Conservation (phyloP, 2,113 vertebrate genomes). For the Salvator merianae region DNA sequence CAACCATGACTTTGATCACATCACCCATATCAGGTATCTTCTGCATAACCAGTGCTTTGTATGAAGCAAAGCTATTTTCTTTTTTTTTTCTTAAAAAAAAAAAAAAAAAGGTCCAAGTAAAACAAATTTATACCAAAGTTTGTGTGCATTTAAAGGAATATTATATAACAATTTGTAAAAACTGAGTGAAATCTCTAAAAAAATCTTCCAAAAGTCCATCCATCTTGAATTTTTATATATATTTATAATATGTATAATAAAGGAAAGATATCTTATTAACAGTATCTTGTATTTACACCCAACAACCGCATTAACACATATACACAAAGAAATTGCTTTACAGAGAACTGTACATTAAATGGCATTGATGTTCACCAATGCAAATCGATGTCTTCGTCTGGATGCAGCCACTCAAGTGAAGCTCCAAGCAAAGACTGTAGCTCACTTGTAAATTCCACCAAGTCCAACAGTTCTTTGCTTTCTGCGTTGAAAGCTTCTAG, state of each 20-base stretch:
- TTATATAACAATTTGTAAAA: slow-evolving; percentile 77
- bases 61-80: slow-evolving; percentile 73
- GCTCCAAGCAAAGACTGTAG: slow-evolving; percentile 90
- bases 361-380: slow-evolving; percentile 75
- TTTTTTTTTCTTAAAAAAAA: no score
- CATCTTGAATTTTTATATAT: slow-evolving; percentile 75
- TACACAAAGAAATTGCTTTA: slow-evolving; percentile 80
- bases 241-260: slow-evolving; percentile 70
- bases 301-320: slow-evolving; percentile 80
- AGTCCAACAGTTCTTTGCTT: slow-evolving; percentile 92
- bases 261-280: slow-evolving; percentile 85
- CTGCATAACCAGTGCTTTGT: slow-evolving; percentile 75
- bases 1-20: slow-evolving; percentile 74
- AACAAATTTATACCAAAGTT: slow-evolving; percentile 80
- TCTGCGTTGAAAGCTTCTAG: slow-evolving; percentile 89
- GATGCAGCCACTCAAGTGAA: slow-evolving; percentile 85
- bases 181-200: slow-evolving; percentile 76
- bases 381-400: slow-evolving; percentile 68
- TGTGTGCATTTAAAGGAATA: slow-evolving; percentile 78
- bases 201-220: slow-evolving; percentile 80
- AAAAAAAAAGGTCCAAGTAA: slow-evolving; percentile 76
- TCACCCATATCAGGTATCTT: slow-evolving; percentile 69
- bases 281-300: slow-evolving; percentile 85
- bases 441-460: slow-evolving; percentile 91
- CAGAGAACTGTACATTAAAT: slow-evolving; percentile 71